Conservation (phyloP, 2,888 invertebrate species). For the Agrochola macilenta region DNA sequence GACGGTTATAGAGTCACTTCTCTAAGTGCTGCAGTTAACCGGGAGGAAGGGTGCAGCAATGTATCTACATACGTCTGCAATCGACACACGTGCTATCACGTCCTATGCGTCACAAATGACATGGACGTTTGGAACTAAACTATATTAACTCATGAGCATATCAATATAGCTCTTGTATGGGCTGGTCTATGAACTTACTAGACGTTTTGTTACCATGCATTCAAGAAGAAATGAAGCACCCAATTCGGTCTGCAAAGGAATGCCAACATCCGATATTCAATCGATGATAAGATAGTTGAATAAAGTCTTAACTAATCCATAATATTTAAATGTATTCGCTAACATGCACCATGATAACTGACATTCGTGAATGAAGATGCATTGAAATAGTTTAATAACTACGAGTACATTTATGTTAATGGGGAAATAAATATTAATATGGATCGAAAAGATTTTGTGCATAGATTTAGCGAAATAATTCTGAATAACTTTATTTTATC, state of each 20-base stretch:
- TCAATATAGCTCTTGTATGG: not conserved
- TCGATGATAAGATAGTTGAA: not conserved
- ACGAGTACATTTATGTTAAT: not conserved
- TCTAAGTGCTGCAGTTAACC: slow-evolving; percentile 64
- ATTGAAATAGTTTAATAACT: not conserved
- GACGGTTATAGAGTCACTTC: slow-evolving; percentile 70
- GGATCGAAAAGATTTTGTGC: slow-evolving; percentile 3
- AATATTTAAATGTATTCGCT: not conserved
- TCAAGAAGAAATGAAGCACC: not conserved
- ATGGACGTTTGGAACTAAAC: not conserved
- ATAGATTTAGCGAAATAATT: slow-evolving; percentile 7
- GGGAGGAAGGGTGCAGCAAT: slow-evolving; percentile 51
- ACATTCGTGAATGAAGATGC: not conserved
- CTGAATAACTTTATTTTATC: slow-evolving; percentile 13
- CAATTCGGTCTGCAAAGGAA: not conserved
- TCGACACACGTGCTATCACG: not conserved
- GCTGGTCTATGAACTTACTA: not conserved
- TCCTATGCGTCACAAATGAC: not conserved
- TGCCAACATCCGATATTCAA: not conserved
- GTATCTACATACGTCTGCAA: slow-evolving; percentile 17
- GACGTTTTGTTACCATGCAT: not conserved
- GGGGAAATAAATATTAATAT: slow-evolving; percentile 12
- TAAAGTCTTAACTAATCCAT: not conserved
- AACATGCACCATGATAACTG: not conserved
- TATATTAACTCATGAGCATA: not conserved